Conservation (phyloP, 2,888 invertebrate species). For the Protophormia terraenovae region DNA sequence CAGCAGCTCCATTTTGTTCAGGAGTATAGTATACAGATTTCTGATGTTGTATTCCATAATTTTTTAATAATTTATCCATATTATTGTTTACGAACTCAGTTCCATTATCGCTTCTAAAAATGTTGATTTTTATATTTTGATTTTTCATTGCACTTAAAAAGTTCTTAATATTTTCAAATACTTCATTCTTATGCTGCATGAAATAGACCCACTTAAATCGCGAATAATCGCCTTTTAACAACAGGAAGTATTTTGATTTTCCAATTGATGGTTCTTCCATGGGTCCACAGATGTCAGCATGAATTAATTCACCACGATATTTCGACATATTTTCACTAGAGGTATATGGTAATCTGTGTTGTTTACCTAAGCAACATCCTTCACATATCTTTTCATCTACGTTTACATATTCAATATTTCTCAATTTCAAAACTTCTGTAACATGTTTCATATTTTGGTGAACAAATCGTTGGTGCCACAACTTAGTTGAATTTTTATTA, state of each 20-base stretch:
- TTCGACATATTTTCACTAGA: not conserved
- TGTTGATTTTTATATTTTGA: not conserved
- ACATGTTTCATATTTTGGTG: not conserved
- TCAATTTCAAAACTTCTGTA: not conserved
- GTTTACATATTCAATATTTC: not conserved
- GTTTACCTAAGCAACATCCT: constrained; percentile 2
- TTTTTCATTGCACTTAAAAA: not conserved
- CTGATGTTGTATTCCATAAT: not conserved
- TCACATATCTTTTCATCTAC: constrained; percentile 6
- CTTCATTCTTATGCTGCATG: not conserved
- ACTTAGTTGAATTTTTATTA: not conserved
- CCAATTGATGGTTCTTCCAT: constrained; percentile 2
- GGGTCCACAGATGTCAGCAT: not conserved
- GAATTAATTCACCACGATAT: not conserved
- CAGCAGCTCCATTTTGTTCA: not conserved
- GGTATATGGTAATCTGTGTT: not conserved
- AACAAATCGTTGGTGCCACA: constrained; percentile 2
- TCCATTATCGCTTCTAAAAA: constrained; percentile 3
- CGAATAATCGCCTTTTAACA: not conserved
- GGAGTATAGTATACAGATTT: constrained; percentile 1
- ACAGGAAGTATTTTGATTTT: not conserved
- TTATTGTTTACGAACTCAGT: not conserved
- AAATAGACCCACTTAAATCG: not conserved
- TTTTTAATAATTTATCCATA: not conserved
- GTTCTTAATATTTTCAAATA: not conserved